phyloP scores from a whole-genome alignment of 2,113 vertebrate genomes.

The Mobula birostris region DNA sequence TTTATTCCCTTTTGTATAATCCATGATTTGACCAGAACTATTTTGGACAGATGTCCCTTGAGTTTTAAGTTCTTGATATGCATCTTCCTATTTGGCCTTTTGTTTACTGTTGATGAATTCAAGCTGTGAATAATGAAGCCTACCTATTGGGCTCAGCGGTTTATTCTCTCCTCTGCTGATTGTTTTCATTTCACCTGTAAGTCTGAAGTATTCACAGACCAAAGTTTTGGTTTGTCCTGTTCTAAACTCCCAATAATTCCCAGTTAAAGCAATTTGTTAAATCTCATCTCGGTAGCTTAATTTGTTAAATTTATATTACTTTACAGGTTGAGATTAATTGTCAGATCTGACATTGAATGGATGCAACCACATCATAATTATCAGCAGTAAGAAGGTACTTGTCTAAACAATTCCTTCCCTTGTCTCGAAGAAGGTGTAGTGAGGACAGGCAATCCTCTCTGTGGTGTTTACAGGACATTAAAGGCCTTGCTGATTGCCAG shows the following conservation, averaged over 20 bases:
- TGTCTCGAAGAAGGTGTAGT: no score
- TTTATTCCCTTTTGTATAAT: conserved; percentile 37
- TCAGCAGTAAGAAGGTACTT: no score
- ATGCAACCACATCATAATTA: not conserved
- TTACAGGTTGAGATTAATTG: not conserved
- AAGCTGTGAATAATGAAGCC: conserved; percentile 36
- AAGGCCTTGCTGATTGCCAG: no score
- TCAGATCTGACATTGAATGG: not conserved
- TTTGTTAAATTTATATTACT: not conserved
- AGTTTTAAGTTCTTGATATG: not conserved
- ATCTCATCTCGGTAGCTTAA: not conserved
- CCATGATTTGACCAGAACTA: not conserved
- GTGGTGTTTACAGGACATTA: no score
- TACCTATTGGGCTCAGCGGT: not conserved
- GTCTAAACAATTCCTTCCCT: no score
- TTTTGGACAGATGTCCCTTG: conserved; percentile 2
- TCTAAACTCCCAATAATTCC: not conserved
- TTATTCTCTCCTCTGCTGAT: conserved; percentile 9
- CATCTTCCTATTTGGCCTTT: conserved; percentile 29
- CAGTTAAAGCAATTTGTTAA: not conserved
- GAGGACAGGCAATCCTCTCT: no score
- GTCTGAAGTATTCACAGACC: not conserved
- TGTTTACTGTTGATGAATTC: conserved; percentile 32
- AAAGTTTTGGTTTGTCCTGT: not conserved
- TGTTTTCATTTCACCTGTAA: conserved; percentile 6